Percentiles rank a stretch among this genome's conserved stretches.
phyloP scores from a whole-genome alignment of 2,888 invertebrate genomes.

The Drosophila rellima region DNA sequence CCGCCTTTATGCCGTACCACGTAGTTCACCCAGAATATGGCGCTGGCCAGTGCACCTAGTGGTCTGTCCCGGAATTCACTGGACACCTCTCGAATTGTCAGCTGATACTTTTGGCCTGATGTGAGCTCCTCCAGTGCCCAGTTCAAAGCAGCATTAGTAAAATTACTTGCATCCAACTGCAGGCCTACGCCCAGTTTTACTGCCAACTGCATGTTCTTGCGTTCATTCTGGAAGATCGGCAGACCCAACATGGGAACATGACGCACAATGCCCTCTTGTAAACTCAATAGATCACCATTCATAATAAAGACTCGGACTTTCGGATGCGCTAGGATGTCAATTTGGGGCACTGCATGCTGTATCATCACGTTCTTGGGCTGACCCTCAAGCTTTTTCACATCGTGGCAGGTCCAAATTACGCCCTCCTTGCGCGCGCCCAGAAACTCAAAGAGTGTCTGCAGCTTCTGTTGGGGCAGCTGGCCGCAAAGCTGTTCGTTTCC shows the following conservation, averaged over 20 bases:
- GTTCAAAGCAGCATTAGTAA: slow-evolving; percentile 80
- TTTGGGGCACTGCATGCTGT: slow-evolving; percentile 86
- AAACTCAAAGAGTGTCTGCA: slow-evolving; percentile 82
- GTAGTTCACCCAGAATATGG: slow-evolving; percentile 86
- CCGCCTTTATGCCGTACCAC: slow-evolving; percentile 84
- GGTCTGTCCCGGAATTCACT: slow-evolving; percentile 85
- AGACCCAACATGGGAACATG: slow-evolving; percentile 86
- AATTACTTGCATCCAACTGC: slow-evolving; percentile 77
- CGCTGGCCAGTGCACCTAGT: slow-evolving; percentile 83
- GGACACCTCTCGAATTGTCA: slow-evolving; percentile 82
- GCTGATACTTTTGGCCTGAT: slow-evolving; percentile 77
- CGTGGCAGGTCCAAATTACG: slow-evolving; percentile 86
- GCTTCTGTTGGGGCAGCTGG: slow-evolving; percentile 83
- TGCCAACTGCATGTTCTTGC: slow-evolving; percentile 78
- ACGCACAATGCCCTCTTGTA: slow-evolving; percentile 85
- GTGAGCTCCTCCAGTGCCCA: slow-evolving; percentile 84
- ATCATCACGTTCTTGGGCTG: slow-evolving; percentile 86
- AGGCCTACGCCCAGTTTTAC: slow-evolving; percentile 81
- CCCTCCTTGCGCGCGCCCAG: slow-evolving; percentile 84
- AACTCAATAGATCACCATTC: slow-evolving; percentile 85
- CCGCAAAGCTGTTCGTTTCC: slow-evolving; percentile 85
- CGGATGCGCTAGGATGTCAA: slow-evolving; percentile 86
- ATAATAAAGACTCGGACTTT: slow-evolving; percentile 85
- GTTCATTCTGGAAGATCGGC: slow-evolving; percentile 85
- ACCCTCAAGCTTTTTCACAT: slow-evolving; percentile 81